Conservation (phyloP, 2,888 invertebrate species). For the Quadriops clusia region DNA sequence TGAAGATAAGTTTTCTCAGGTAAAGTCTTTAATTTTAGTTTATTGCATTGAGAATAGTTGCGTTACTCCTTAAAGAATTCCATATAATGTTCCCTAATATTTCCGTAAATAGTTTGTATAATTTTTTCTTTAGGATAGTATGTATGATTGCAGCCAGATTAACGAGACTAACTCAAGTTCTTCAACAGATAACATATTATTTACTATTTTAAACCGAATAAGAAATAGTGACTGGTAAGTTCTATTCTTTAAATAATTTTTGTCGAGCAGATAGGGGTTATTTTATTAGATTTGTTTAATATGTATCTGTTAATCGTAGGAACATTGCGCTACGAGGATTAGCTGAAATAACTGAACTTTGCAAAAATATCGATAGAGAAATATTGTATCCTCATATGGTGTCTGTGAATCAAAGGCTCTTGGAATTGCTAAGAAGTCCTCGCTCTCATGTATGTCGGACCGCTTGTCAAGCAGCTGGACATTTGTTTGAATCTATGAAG, state of each 20-base stretch:
- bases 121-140: constrained; percentile 11
- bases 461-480: constrained; percentile 35
- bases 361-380: constrained; percentile 23
- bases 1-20: no score
- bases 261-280: not conserved
- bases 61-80: no score
- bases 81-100: no score
- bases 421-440: constrained; percentile 33
- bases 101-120: not conserved
- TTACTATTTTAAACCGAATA: constrained; percentile 21
- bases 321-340: constrained; percentile 28
- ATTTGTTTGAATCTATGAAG: constrained; percentile 33
- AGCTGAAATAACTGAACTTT: constrained; percentile 32
- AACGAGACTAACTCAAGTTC: constrained; percentile 9
- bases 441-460: constrained; percentile 35
- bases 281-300: not conserved
- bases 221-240: constrained; percentile 27
- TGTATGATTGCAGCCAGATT: constrained; percentile 7
- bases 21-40: no score
- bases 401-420: constrained; percentile 31
- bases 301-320: no score
- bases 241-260: constrained; percentile 6
- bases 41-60: no score
- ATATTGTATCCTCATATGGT: constrained; percentile 31
- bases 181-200: constrained; percentile 15